Base-by-base conservation (phyloP, 2,888 invertebrate species). In the Gisinianus flammeolus region DNA sequence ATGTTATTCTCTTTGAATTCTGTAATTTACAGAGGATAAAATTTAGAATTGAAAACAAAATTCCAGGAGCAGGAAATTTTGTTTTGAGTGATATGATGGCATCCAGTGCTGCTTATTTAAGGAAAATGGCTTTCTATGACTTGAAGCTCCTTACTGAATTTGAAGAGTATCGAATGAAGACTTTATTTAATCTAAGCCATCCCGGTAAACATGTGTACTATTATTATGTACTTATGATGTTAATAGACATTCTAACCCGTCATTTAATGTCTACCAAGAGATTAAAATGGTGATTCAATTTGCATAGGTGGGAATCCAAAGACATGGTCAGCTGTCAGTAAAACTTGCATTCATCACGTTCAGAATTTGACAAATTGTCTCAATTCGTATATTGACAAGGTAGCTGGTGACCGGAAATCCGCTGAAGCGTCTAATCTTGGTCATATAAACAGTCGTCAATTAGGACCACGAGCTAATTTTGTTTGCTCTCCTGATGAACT, bases 281-380 rank as follows among this genome's bases (percentile, higher is more conserved):
- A n/a, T n/a, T n/a, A n/a, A n/a, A n/a, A n/a, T n/a, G n/a, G n/a
- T n/a, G n/a, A n/a, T n/a, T n/a, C n/a, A n/a, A n/a, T 44, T 44
- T 44, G 19, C 56, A 26, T 66, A 77, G 77, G 77, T 24, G 77
- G 77, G 22, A 64, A 64, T 77, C 77, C 77, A 26, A 77, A 77
- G 24, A 72, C 33, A 19, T 77, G 77, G 77, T 62, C 28, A 6
- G 62, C 31, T 16, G 66, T 77, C n/a, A 44, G 77, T 30, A 77
- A 24, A 64, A 28, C 66, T 10, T 77, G 77, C 30, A 33, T 77
- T 26, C 44, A 72, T 6, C 30, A 28, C 8, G 70, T 77, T 56
- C 71, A 64, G 19, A 64, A 77, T 24, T 30, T 77, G 22, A 77
- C 71, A 31, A 72, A 72, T 44, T 35, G 62, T 31, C n/a, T 77